phyloP scores from a whole-genome alignment of 92 coral and sea anemone genomes.

The Siderastrea siderea region DNA sequence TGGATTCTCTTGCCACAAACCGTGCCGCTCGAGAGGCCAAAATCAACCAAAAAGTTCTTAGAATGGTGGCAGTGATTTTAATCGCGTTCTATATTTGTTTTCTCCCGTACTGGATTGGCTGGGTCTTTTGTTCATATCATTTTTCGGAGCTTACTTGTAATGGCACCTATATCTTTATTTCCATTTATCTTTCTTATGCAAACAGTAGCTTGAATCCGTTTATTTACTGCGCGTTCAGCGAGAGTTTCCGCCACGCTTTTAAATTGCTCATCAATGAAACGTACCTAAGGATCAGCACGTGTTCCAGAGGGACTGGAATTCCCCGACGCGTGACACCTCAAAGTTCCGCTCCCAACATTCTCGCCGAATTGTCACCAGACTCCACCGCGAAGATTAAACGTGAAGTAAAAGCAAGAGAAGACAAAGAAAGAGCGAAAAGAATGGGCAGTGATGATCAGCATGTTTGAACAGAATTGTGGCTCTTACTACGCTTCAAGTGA shows the following conservation, averaged over 20 bases:
- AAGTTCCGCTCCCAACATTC: neutral
- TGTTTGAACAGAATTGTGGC: neutral
- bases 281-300: neutral
- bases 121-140: slow-evolving; percentile 75
- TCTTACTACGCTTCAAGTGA: too few relatives aligned
- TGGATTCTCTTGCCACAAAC: slow-evolving; percentile 5
- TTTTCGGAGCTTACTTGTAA: slow-evolving; percentile 44
- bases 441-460: neutral
- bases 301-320: neutral
- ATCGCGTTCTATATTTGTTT: slow-evolving; percentile 63
- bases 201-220: slow-evolving; percentile 63
- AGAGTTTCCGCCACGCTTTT: slow-evolving; percentile 58
- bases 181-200: slow-evolving; percentile 58
- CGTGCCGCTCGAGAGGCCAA: slow-evolving; percentile 17
- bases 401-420: neutral
- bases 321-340: neutral
- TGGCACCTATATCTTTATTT: slow-evolving; percentile 46
- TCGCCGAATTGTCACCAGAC: neutral
- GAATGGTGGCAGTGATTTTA: slow-evolving; percentile 64
- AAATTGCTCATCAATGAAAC: neutral
- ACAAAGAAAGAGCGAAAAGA: neutral
- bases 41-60: slow-evolving; percentile 57
- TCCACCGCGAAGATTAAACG: neutral
- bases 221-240: slow-evolving; percentile 67
- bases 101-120: slow-evolving; percentile 73